Evolutionary conservation across 1,140 invertebrate genomes (phyloP).

Genomic region (Chymomyza costata): DNA sequence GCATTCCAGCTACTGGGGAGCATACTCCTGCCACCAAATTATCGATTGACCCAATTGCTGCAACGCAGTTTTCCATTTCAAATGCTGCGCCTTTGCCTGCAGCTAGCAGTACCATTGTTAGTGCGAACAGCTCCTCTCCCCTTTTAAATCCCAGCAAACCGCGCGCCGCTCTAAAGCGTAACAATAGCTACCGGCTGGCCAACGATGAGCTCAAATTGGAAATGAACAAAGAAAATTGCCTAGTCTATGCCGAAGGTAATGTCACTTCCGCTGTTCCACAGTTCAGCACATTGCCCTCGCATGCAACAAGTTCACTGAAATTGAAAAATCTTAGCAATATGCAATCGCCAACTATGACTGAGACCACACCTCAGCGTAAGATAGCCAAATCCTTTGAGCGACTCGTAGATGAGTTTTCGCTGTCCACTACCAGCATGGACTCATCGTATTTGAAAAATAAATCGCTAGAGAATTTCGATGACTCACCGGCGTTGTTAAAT

Average conservation of each 20-base stretch:
- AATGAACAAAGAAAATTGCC: slow-evolving; percentile 63
- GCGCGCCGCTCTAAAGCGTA: slow-evolving; percentile 80
- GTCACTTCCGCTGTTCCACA: slow-evolving; percentile 8
- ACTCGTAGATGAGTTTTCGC: slow-evolving; percentile 69
- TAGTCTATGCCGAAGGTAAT: slow-evolving; percentile 19
- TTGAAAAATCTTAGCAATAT: slow-evolving; percentile 36
- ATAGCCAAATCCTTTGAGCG: slow-evolving; percentile 76
- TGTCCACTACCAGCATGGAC: slow-evolving; percentile 60
- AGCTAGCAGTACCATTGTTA: slow-evolving; percentile 7
- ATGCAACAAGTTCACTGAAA: slow-evolving; percentile 63
- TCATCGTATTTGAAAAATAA: slow-evolving; percentile 75
- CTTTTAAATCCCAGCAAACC: slow-evolving; percentile 21
- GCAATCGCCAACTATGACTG: slow-evolving; percentile 10
- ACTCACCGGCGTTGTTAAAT: slow-evolving; percentile 45
- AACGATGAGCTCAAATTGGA: slow-evolving; percentile 77
- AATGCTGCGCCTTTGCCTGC: slow-evolving; percentile 26
- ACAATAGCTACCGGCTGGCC: slow-evolving; percentile 90
- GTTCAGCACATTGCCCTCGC: slow-evolving; percentile 49
- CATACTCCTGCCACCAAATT: slow-evolving; percentile 19
- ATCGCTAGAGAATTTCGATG: slow-evolving; percentile 71
- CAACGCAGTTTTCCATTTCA: slow-evolving; percentile 60
- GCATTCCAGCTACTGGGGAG: slow-evolving; percentile 7
- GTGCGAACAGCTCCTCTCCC: slow-evolving; percentile 5
- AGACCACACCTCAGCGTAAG: slow-evolving; percentile 23
- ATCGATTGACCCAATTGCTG: slow-evolving; percentile 74